Evolutionary conservation across 2,888 invertebrate genomes (phyloP).

Genomic region (Nasonia oneida): DNA sequence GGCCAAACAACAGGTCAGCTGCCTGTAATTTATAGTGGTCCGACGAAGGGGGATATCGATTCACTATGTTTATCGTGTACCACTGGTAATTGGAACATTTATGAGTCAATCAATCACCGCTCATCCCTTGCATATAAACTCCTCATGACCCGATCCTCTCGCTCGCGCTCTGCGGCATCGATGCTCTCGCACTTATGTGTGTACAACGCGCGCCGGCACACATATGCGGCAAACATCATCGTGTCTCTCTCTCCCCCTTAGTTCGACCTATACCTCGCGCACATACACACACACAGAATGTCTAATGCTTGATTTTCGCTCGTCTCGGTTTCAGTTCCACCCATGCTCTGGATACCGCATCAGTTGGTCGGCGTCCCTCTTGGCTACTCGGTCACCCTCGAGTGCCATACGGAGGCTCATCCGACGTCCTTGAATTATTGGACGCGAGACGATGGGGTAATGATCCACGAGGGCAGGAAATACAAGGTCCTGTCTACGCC

Average conservation of each 20-base stretch:
- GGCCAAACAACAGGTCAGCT: slow-evolving; percentile 33
- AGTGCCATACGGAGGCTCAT: slow-evolving; percentile 95
- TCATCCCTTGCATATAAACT: slow-evolving; percentile 56
- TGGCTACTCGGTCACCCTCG: slow-evolving; percentile 90
- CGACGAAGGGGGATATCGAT: slow-evolving; percentile 32
- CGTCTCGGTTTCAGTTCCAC: slow-evolving; percentile 86
- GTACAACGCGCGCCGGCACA: neutral
- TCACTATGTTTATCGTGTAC: slow-evolving; percentile 40
- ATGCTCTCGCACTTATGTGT: neutral
- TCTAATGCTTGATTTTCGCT: neutral
- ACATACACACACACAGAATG: neutral
- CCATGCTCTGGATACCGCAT: slow-evolving; percentile 95
- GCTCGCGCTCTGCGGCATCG: slow-evolving; percentile 1
- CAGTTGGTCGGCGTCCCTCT: slow-evolving; percentile 93
- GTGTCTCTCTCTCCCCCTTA: neutral
- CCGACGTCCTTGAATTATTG: slow-evolving; percentile 95
- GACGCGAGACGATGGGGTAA: slow-evolving; percentile 92
- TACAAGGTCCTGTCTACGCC: slow-evolving; percentile 83
- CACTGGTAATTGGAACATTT: slow-evolving; percentile 69
- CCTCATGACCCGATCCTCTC: slow-evolving; percentile 2
- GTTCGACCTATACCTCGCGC: too few species aligned
- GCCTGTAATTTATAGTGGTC: slow-evolving; percentile 42
- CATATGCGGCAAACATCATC: neutral
- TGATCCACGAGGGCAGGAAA: slow-evolving; percentile 92
- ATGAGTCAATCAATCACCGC: slow-evolving; percentile 74